These are phyloP conservation scores for Brachycybe producta DNA, from an alignment of 2,888 invertebrate species.

Conservation along the genomic window DNA sequence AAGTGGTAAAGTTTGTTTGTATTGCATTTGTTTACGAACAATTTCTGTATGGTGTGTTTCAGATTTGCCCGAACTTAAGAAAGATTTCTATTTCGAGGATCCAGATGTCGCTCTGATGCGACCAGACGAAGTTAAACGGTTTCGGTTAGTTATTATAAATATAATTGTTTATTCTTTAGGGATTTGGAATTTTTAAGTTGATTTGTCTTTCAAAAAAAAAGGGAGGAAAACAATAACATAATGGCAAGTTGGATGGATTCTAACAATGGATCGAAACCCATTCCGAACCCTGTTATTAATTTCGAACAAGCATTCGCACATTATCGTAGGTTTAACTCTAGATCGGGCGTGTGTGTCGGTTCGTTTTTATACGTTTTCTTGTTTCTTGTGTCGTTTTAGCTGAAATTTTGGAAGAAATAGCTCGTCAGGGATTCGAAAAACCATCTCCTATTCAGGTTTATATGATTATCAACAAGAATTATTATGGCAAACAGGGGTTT, in stretches of 20 bases:
- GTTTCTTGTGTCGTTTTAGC: constrained; percentile 34
- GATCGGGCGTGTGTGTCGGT: background rate
- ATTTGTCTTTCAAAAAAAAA: constrained; percentile 21
- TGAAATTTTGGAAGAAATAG: constrained; percentile 65
- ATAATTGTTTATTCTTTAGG: background rate
- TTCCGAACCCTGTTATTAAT: constrained; percentile 63
- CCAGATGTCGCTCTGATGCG: constrained; percentile 53
- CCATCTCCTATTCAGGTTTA: constrained; percentile 66
- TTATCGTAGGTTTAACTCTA: constrained; percentile 42
- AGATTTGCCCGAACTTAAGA: constrained; percentile 51
- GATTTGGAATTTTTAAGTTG: background rate
- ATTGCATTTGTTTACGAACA: too few relatives aligned
- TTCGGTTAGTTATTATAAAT: constrained; percentile 5
- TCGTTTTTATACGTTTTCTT: constrained; percentile 10
- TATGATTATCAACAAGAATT: background rate
- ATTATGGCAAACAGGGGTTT: background rate
- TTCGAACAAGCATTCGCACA: constrained; percentile 71
- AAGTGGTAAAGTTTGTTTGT: background rate
- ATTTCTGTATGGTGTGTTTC: too few relatives aligned
- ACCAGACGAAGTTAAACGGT: constrained; percentile 44
- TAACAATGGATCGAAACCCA: constrained; percentile 26
- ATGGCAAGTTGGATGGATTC: constrained; percentile 42
- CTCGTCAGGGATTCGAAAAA: constrained; percentile 60
- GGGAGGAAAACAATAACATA: constrained; percentile 41
- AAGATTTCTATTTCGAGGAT: constrained; percentile 72